Base-by-base conservation (phyloP, 2,888 invertebrate genomes). In the Falcaria lacertinaria region DNA sequence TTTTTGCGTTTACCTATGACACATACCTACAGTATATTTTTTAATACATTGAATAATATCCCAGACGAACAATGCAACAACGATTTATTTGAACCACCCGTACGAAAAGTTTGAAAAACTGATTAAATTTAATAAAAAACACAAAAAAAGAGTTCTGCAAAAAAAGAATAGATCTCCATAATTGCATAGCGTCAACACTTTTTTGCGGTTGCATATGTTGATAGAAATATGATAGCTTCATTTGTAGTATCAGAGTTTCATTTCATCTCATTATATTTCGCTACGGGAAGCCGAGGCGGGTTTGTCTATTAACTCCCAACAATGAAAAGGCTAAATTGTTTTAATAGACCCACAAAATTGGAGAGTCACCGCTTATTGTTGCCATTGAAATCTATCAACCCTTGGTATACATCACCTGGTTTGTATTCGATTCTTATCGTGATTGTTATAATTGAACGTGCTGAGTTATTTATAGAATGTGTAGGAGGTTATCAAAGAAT, bases 261-360 rank as follows among this genome's bases (percentile, higher is more conserved):
- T 75, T 84, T 79, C 70, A 75, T 72, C 73, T 86, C 81, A 87
- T 88, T 88, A 89, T 81, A 56, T 69, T 76, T 79, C 88, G 72
- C 88, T 56, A 78, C 80, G 82, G 88, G 88, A 76, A 47, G 73
- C 69, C 82, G 33, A 50, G 58, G 60, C 64, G 61, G 73, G 73
- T 79, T 77, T 75, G 76, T 71, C 76, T 78, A 79, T 74, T 74
- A 74, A 59, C 60, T 66, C 60, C 52, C 60, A 73, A 86, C 88
- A 87, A 86, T 82, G 66, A 78, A 59, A 45, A 63, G 61, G 70
- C 79, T 87, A 85, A 88, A 88, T 87, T 87, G 87, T 88, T 88
- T 88, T 88, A 89, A 87, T 89, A 75, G 80, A 78, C 65, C 60
- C 56, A 55, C 54, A 67, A 70, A 82, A 75, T 74, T 62, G 69